Evolutionary conservation across 2,888 invertebrate genomes (phyloP).

Genomic region (Malthinus seriepunctatus): DNA sequence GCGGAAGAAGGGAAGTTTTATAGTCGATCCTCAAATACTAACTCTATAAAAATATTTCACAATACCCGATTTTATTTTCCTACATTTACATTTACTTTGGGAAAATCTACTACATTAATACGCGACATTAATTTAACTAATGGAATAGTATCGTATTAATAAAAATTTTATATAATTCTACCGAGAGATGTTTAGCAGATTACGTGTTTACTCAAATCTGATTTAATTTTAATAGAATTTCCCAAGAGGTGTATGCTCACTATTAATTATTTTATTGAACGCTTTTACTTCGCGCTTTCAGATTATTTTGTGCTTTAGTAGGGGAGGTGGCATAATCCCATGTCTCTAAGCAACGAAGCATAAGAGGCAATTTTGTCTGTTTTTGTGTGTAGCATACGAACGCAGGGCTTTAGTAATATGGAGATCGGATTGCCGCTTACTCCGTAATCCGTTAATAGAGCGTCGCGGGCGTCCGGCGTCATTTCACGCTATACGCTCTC

Average conservation of each 20-base stretch:
- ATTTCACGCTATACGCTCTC: slow-evolving; percentile 52
- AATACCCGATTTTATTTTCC: slow-evolving; percentile 39
- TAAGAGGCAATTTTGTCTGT: slow-evolving; percentile 50
- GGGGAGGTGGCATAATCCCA: slow-evolving; percentile 48
- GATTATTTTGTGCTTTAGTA: slow-evolving; percentile 21
- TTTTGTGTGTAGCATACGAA: slow-evolving; percentile 44
- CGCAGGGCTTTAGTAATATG: slow-evolving; percentile 47
- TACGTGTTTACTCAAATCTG: slow-evolving; percentile 21
- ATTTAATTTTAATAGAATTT: slow-evolving; percentile 34
- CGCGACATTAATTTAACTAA: slow-evolving; percentile 38
- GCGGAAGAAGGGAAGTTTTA: slow-evolving; percentile 47
- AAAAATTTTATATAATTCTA: slow-evolving; percentile 23
- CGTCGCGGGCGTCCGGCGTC: slow-evolving; percentile 49
- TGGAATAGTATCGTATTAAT: slow-evolving; percentile 33
- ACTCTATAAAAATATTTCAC: slow-evolving; percentile 51
- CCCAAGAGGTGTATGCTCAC: slow-evolving; percentile 42
- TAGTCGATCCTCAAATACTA: slow-evolving; percentile 45
- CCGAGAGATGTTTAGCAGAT: slow-evolving; percentile 16
- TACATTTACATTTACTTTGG: slow-evolving; percentile 36
- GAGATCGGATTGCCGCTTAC: slow-evolving; percentile 52
- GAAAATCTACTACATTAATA: slow-evolving; percentile 32
- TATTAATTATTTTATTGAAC: slow-evolving; percentile 55
- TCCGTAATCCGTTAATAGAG: slow-evolving; percentile 49
- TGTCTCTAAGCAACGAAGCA: slow-evolving; percentile 47
- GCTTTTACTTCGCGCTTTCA: slow-evolving; percentile 38